Evolutionary conservation across 2,113 vertebrate species (phyloP), one percentile per base, ranked within the genome.

Genomic region (Cettia cetti): DNA sequence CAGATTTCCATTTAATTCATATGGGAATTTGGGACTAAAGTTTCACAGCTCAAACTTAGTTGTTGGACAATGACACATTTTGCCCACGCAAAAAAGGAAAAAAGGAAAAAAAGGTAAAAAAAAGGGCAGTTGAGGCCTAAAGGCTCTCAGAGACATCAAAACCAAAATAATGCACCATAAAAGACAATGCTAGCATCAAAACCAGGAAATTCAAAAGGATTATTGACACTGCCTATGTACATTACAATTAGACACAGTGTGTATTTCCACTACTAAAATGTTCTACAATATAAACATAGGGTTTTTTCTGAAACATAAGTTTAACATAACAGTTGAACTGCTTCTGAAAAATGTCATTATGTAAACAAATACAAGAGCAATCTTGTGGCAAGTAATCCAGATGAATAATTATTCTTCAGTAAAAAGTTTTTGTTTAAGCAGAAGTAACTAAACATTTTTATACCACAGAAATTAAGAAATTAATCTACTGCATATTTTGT

Each of bases 1-100:
- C 45, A 33, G 21, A 90, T 88, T 96, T 94, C 27, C 54, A 89
- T 94, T 89, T 91, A 95, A 84, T 63, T 95, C 82, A 72, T 69
- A 82, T 22, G 47, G 54, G 89, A 94, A 96, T 97, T 95, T 21
- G 54, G 86, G 63, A 90, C 22, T 45, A 63, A 40, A 86, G 24
- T 76, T 85, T 65, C 26, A 69, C 49, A 63, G 64, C 69, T 78
- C 70, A 71, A 79, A 94, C 54, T 94, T 95, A 94, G 64, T 71
- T 95, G 69, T 50, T 1, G 10, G 57, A 60, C 45, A 86, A 84
- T 15, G 59, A 85, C 30, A 75, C 11, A 90, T 87, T 93, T 74
- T 75, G 18, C 28, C 8, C 18, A 4, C 1, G 9, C 6, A 23
- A 28, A 9, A 52, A 9, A 50, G 6, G 13, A 4, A 15, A 27